Evolutionary conservation across 30 jellyfish, hydroid and myxozoan genomes (phyloP), one percentile per base, ranked within the genome.

Genomic region (Euphysa ruthae): DNA sequence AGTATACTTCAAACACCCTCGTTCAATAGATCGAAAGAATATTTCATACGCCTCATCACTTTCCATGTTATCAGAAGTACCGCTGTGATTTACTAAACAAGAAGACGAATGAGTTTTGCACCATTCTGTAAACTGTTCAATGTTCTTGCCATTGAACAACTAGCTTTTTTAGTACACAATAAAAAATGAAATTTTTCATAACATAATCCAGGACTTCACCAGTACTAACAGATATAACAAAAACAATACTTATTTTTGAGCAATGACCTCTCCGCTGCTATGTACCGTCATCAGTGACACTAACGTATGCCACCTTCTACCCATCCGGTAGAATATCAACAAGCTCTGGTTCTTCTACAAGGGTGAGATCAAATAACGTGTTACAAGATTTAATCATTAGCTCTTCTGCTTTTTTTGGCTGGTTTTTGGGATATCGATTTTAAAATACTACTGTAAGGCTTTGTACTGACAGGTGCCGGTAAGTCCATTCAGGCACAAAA

Each of bases 231-330:
- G 82, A 72, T 2, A 55, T 29, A 35, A 72, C 52, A 34, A 72
- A 72, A 7, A 58, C 85, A 72, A 72, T 79, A 57, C 85, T 79
- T 29, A 72, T 72, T 55, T 72, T 72, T 57, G 85, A 72, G 6
- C 79, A 49, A 29, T 15, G 32, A 8, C 69, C 51, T 6, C 82
- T 12, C 4, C 84, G 69, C 20, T 71, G 68, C 84, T 44, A 56
- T n/a, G 84, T 32, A 1, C 68, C 82, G n/a, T 69, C 82, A 49
- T 44, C 78, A 73, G 54, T 14, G 82, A 44, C 35, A 69, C 78
- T 44, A n/a, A n/a, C n/a, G n/a, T n/a, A n/a, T 63, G n/a, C 51
- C 43, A 38, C 66, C 10, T 66, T 49, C 26, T 51, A 58, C 38
- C 44, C 79, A 42, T 66, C 79, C 16, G 66, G 23, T 18, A 44